Conservation (phyloP, 1,140 invertebrate genomes). For the Tetragnatha versicolor region DNA sequence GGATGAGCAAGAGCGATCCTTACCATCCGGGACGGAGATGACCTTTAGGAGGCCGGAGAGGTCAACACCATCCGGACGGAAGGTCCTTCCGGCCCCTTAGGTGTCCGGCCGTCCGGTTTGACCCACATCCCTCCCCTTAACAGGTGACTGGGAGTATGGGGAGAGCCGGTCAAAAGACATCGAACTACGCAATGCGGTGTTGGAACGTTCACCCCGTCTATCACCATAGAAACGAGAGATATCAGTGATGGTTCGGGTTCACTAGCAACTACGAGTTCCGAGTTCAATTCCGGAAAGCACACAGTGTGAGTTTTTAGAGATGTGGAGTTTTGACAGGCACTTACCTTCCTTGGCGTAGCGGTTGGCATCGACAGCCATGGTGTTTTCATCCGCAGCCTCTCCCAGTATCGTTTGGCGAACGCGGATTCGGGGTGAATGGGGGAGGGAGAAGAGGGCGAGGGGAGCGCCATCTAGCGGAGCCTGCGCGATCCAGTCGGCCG, state of each 20-base stretch:
- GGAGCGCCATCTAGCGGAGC: conserved; percentile 39
- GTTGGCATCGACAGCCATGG: conserved; percentile 51
- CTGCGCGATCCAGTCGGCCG: conserved; percentile 10
- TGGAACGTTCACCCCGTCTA: too few species aligned
- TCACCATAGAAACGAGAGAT: too few species aligned
- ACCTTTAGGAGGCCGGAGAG: conserved; percentile 10
- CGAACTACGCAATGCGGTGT: conserved; percentile 35
- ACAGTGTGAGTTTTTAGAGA: background rate
- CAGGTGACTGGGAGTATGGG: conserved; percentile 23
- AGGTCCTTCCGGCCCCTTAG: background rate
- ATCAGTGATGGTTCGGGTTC: too few species aligned
- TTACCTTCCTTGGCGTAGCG: conserved; percentile 48
- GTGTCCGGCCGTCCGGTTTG: background rate
- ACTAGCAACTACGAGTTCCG: background rate
- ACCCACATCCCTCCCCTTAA: conserved; percentile 12
- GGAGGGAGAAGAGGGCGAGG: background rate
- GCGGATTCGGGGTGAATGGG: background rate
- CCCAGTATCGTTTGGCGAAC: conserved; percentile 41
- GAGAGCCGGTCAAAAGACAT: background rate
- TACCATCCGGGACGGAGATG: background rate
- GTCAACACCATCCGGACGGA: conserved; percentile 13
- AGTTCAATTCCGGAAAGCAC: background rate
- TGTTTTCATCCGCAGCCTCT: conserved; percentile 19
- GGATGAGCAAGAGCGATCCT: background rate
- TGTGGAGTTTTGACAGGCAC: background rate